Percentiles rank a stretch among this genome's conserved stretches.
Evolutionary conservation across 2,113 vertebrate genomes (phyloP).

Genomic region (Lanius ludovicianus): DNA sequence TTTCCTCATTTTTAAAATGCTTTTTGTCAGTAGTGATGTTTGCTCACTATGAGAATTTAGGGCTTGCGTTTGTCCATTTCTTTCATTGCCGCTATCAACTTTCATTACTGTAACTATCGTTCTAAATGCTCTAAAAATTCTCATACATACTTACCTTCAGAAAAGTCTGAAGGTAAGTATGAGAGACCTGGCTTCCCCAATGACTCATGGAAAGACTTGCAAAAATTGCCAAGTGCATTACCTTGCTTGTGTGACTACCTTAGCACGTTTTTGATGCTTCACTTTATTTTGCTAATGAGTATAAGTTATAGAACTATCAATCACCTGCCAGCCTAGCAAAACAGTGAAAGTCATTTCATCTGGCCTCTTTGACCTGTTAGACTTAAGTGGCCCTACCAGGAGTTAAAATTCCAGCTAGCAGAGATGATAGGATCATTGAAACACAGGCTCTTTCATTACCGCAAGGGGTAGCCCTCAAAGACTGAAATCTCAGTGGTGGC

Average conservation of each 20-base stretch:
- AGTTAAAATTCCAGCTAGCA: not conserved
- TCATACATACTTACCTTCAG: not conserved
- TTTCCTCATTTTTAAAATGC: slow-evolving; percentile 17
- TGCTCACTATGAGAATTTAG: not conserved
- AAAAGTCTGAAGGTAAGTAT: not conserved
- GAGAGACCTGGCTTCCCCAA: not conserved
- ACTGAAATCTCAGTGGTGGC: slow-evolving; percentile 3
- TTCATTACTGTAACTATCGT: not conserved
- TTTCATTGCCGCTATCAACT: not conserved
- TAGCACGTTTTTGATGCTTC: not conserved
- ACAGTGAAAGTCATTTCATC: not conserved
- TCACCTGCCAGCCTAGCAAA: not conserved
- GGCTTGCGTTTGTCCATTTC: not conserved
- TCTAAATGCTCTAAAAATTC: not conserved
- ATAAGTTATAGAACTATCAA: not conserved
- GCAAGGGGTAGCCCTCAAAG: not conserved
- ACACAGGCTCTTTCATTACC: not conserved
- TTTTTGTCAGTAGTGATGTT: slow-evolving; percentile 2
- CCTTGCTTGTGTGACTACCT: not conserved
- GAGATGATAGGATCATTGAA: not conserved
- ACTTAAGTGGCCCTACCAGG: not conserved
- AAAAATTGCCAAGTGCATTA: not conserved
- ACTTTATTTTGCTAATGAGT: slow-evolving; percentile 1
- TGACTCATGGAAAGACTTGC: not conserved
- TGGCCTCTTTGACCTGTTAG: not conserved